Percentiles rank a stretch among this genome's conserved stretches.
These are phyloP conservation scores for Limonius californicus DNA, from an alignment of 1,140 invertebrate species.

Conservation along the genomic window DNA sequence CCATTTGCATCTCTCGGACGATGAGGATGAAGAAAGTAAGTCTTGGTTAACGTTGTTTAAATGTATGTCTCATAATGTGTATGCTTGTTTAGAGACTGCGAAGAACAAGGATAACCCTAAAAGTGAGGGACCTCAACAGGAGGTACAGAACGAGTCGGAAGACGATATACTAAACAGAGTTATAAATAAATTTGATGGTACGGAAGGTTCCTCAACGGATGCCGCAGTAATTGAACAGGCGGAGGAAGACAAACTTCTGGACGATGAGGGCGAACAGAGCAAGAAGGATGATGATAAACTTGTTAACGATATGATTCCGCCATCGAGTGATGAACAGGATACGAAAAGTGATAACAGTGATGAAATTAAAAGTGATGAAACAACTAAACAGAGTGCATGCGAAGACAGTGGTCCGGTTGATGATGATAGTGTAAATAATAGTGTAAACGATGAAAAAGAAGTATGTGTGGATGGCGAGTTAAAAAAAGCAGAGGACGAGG, in stretches of 20 bases:
- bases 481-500: background rate
- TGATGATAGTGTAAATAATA: no score
- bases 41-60: no score
- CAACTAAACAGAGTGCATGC: no score
- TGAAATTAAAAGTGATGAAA: background rate
- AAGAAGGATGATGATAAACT: background rate
- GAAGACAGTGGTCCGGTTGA: background rate
- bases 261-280: background rate
- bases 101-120: no score
- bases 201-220: background rate
- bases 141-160: no score
- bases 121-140: no score
- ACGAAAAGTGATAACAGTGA: background rate
- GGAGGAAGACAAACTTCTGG: background rate
- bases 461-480: background rate
- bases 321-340: background rate
- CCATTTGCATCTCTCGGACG: slow-evolving; percentile 5
- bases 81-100: no score
- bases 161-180: slow-evolving; percentile 11
- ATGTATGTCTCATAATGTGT: no score
- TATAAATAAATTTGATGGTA: slow-evolving; percentile 13
- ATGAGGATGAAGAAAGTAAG: background rate
- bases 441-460: background rate
- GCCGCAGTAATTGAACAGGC: no score
- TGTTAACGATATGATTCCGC: background rate